These are phyloP conservation scores for Lordiphosa fenestrarum DNA, from an alignment of 2,888 invertebrate species.

Conservation along the genomic window DNA sequence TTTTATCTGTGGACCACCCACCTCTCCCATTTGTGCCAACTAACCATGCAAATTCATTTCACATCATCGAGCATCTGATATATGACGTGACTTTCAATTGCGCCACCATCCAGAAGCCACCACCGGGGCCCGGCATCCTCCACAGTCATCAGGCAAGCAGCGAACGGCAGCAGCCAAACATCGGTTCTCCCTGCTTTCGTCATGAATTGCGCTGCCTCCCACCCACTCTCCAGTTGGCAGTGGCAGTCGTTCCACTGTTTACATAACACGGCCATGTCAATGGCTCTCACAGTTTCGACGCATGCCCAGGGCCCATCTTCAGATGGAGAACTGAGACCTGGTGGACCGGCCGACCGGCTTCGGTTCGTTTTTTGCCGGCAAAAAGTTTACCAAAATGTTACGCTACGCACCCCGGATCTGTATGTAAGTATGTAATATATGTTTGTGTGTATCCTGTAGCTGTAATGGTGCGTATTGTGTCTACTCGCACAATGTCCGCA, in stretches of 20 bases:
- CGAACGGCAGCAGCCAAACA: slow-evolving; percentile 19
- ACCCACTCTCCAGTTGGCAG: neutral
- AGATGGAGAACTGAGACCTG: slow-evolving; percentile 33
- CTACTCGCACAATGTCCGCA: slow-evolving; percentile 14
- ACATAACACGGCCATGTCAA: slow-evolving; percentile 56
- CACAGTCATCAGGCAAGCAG: slow-evolving; percentile 55
- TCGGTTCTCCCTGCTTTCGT: slow-evolving; percentile 28
- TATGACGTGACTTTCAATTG: slow-evolving; percentile 57
- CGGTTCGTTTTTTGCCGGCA: slow-evolving; percentile 17
- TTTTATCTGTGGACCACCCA: slow-evolving; percentile 6
- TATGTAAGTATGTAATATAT: no score
- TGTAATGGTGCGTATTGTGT: slow-evolving; percentile 18
- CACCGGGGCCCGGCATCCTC: slow-evolving; percentile 26
- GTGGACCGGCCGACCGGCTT: slow-evolving; percentile 7
- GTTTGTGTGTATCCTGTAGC: no score
- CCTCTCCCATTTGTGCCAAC: neutral
- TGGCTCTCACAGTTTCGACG: slow-evolving; percentile 25
- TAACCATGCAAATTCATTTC: slow-evolving; percentile 53
- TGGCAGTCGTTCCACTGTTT: slow-evolving; percentile 39
- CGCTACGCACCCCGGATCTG: no score
- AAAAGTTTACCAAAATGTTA: no score
- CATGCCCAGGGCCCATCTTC: slow-evolving; percentile 36
- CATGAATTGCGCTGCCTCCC: slow-evolving; percentile 11
- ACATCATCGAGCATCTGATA: slow-evolving; percentile 61
- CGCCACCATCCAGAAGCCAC: slow-evolving; percentile 21